A percentile compares a stretch with the other conserved stretches of the same genome.
phyloP scores from a whole-genome alignment of 2,888 invertebrate genomes.

The Tachystola acroxantha region DNA sequence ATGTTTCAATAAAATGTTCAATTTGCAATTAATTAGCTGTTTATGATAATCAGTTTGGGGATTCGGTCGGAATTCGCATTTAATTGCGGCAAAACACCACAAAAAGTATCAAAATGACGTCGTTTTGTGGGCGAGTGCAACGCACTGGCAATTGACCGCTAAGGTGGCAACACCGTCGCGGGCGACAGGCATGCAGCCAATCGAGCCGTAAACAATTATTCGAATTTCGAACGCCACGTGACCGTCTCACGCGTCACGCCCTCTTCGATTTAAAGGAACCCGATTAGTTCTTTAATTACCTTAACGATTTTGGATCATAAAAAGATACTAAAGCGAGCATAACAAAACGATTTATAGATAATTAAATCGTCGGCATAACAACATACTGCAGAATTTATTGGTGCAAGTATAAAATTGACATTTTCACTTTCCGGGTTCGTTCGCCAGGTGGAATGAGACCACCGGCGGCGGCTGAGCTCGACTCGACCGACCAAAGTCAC shows the following conservation, averaged over 20 bases:
- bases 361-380: slow-evolving; percentile 10
- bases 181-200: slow-evolving; percentile 41
- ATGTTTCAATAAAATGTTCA: slow-evolving; percentile 45
- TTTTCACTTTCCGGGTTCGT: slow-evolving; percentile 58
- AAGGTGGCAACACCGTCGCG: slow-evolving; percentile 49
- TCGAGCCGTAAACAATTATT: slow-evolving; percentile 58
- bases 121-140: slow-evolving; percentile 70
- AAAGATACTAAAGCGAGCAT: slow-evolving; percentile 18
- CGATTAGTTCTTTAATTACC: slow-evolving; percentile 38
- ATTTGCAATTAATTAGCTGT: slow-evolving; percentile 63
- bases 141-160: slow-evolving; percentile 57
- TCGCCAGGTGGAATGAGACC: slow-evolving; percentile 47
- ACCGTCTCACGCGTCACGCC: slow-evolving; percentile 25
- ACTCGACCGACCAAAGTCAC: slow-evolving; percentile 66
- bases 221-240: slow-evolving; percentile 52
- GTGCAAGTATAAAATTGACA: slow-evolving; percentile 45
- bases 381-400: slow-evolving; percentile 18
- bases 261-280: slow-evolving; percentile 36
- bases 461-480: slow-evolving; percentile 36
- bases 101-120: slow-evolving; percentile 56
- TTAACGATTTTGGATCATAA: slow-evolving; percentile 25
- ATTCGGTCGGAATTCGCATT: slow-evolving; percentile 45
- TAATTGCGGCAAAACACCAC: slow-evolving; percentile 56
- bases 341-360: slow-evolving; percentile 12
- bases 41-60: slow-evolving; percentile 61